These are phyloP conservation scores for Aradus depressus DNA, from an alignment of 2,888 invertebrate genomes.

Conservation along the genomic window DNA sequence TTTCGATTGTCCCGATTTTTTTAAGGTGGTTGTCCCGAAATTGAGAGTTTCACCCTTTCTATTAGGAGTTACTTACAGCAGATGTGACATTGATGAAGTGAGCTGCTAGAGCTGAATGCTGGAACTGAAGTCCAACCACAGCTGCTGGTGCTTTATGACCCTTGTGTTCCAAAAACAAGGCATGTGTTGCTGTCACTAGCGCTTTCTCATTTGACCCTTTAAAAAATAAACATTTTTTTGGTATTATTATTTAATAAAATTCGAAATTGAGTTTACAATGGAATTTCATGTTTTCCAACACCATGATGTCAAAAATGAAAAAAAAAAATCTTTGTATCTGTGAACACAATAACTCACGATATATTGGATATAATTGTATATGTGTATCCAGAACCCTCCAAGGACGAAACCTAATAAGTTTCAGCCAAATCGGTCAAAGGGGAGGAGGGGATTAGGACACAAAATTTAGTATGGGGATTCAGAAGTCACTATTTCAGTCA, in stretches of 20 bases:
- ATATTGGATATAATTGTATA: too few relatives aligned
- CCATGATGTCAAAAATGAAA: too few relatives aligned
- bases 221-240: conserved; percentile 3
- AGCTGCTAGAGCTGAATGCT: conserved; percentile 66
- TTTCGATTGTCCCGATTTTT: too few relatives aligned
- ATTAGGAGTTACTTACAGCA: conserved; percentile 48
- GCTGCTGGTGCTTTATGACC: conserved; percentile 79
- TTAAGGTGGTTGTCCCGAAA: too few relatives aligned
- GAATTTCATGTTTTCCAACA: not conserved
- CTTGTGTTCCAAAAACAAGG: conserved; percentile 72
- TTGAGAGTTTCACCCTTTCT: not conserved
- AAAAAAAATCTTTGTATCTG: too few relatives aligned
- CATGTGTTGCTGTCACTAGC: conserved; percentile 79
- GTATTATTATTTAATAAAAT: not conserved
- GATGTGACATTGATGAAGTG: conserved; percentile 84
- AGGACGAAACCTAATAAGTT: too few relatives aligned
- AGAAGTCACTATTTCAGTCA: too few relatives aligned
- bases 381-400: too few relatives aligned
- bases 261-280: not conserved
- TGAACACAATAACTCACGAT: too few relatives aligned
- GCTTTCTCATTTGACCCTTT: conserved; percentile 42
- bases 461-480: too few relatives aligned
- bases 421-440: too few relatives aligned
- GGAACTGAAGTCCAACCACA: conserved; percentile 84
- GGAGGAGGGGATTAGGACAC: too few relatives aligned